Base-by-base conservation (phyloP, 2,888 invertebrate genomes). In the Globia sparganii region DNA sequence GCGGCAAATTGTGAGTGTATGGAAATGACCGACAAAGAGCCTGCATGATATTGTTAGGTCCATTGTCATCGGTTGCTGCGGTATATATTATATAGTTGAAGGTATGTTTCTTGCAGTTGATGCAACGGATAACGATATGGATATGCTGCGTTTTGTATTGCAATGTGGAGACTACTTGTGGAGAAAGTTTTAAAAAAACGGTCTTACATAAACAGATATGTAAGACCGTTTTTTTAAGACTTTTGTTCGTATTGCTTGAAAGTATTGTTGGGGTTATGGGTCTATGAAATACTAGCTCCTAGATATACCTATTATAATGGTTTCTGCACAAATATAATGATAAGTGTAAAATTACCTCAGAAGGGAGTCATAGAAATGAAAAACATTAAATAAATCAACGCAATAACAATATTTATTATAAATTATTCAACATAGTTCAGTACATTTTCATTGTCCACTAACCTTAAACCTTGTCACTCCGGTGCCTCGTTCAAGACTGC, bases 1-100 rank as follows among this genome's bases (percentile, higher is more conserved):
- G 75, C 74, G 71, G 80, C 68, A 75, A 78, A 86, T 86, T 84
- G 49, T 71, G 58, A 49, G 56, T 62, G 31, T 66, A 34, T 64
- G n/a, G 31, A 49, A 28, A 62, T 37, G 13, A 49, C 84, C 85
- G 87, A 87, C 87, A 84, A 72, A 67, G 69, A 66, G 46, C 34
- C 68, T 34, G 40, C 34, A 15, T 64, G 62, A 56, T 67, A 70
- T 70, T 64, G 75, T 62, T n/a, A 62, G 61, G 59, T 65, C 53
- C 67, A 72, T 61, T 83, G 72, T 58, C 43, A 58, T 65, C 34
- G 21, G 72, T 59, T 49, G 34, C 40, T 71, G 43, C 2, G 31
- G 25, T 15, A 31, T 58, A 2, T 21, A 31, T 0, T 25, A 31
- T 40, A 2, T 18, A 37, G 46, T 34, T 49, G 21, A 18, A 43